Base-by-base conservation (phyloP, 2,113 vertebrate genomes). In the Nycticryphes semicollaris region DNA sequence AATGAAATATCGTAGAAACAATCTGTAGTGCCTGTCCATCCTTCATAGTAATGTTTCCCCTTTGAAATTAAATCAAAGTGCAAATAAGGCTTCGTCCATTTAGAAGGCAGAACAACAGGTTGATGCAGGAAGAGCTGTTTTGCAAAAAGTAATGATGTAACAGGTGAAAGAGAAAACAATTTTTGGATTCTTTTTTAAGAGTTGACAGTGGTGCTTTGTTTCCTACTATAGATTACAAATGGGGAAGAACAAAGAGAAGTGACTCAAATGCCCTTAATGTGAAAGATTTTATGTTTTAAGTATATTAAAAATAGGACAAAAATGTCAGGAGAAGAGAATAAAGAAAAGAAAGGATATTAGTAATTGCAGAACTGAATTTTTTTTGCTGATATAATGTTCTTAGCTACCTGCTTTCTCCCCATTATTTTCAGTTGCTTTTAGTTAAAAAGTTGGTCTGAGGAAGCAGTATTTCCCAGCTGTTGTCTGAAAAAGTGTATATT, bases 391-490 rank as follows among this genome's bases (percentile, higher is more conserved):
- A 21, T 6, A 48, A 45, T 62, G 30, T 74, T 50, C 20, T 57
- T 79, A 83, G 25, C 30, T 39, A 23, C 31, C 17, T 76, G 17
- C 48, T 69, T 84, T 77, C 59, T 81, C 33, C 33, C 39, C 12
- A 17, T 16, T 83, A 43, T 94, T 95, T 96, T 93, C 50, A 30
- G 57, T 89, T 92, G 31, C 53, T 66, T 47, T 76, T 70, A 64
- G 74, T 89, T 96, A 60, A 64, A 89, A 97, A 97, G 73, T 97
- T 96, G 75, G 10, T 95, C 64, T 91, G 41, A 80, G 45, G 56
- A 79, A 91, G 53, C 25, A 72, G 19, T 15, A 27, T 88, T 85
- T 86, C 50, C 39, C 35, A 90, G 48, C 24, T 88, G 37, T 83
- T 96, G 23, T 51, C 37, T 89, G 28, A 68, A 91, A 96, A 80